A percentile compares a stretch with the other conserved stretches of the same genome.
These are phyloP conservation scores for Phyllostomus hastatus DNA, from an alignment of 2,113 vertebrate species.

Conservation along the genomic window DNA sequence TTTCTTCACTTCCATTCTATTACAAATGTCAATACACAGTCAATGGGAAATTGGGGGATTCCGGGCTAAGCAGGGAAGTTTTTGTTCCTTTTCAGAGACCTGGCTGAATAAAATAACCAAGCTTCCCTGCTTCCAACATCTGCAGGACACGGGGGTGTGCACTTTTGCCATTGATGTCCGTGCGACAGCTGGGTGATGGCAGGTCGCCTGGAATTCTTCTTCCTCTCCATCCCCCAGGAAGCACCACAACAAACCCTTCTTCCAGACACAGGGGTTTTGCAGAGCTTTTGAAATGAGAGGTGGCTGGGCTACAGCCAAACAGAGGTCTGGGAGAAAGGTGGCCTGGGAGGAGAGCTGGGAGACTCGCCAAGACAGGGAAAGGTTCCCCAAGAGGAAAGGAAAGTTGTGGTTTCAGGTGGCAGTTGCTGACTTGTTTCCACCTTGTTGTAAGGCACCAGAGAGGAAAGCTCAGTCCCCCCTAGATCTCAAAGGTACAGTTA, in stretches of 20 bases:
- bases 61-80: not conserved
- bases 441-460: not conserved
- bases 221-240: not conserved
- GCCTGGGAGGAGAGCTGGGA: not conserved
- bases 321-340: not conserved
- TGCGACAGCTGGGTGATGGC: not conserved
- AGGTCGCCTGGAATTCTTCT: not conserved
- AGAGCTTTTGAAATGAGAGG: slow-evolving; percentile 13
- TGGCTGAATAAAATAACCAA: not conserved
- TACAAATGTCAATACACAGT: not conserved
- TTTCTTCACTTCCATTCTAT: not conserved
- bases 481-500: not conserved
- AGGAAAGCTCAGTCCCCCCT: not conserved
- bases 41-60: not conserved
- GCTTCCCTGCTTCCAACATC: rapidly evolving
- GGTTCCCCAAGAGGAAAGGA: not conserved
- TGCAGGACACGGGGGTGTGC: rapidly evolving
- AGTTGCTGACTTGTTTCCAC: not conserved
- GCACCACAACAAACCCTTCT: not conserved
- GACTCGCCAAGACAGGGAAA: not conserved
- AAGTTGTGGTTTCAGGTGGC: not conserved
- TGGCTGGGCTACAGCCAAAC: not conserved
- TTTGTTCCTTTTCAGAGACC: not conserved
- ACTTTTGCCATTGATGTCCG: not conserved
- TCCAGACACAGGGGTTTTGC: slow-evolving; percentile 5